A percentile compares a stretch with the other conserved stretches of the same genome.
These are phyloP conservation scores for Orestias chungarensis DNA, from an alignment of 2,797 vertebrate genomes.

Conservation along the genomic window DNA sequence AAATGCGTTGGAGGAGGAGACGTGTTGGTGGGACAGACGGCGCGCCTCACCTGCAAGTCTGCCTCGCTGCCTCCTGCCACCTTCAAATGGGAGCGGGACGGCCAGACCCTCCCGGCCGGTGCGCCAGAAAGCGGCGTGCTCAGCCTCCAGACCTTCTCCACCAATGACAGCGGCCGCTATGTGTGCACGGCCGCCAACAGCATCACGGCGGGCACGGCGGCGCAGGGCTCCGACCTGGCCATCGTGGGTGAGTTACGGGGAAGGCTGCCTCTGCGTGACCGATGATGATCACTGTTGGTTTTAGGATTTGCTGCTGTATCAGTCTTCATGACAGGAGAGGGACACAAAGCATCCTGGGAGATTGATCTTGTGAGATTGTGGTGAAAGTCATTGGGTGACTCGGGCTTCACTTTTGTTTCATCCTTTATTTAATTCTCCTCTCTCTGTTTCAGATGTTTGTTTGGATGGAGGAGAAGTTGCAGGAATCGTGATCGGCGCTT, in stretches of 20 bases:
- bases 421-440: conserved; percentile 29
- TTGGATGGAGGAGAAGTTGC: conserved; percentile 82
- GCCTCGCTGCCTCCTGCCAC: conserved; percentile 76
- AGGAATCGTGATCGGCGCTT: conserved; percentile 84
- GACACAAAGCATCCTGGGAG: conserved; percentile 52
- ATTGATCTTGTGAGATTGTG: conserved; percentile 69
- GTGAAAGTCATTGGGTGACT: conserved; percentile 70
- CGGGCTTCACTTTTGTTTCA: conserved; percentile 29
- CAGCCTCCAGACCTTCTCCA: conserved; percentile 74
- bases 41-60: conserved; percentile 74
- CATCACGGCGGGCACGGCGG: conserved; percentile 61
- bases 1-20: conserved; percentile 76
- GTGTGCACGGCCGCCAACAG: conserved; percentile 73
- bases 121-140: conserved; percentile 69
- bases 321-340: conserved; percentile 66
- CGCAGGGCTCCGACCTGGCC: conserved; percentile 63
- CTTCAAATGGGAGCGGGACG: conserved; percentile 74
- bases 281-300: conserved; percentile 63
- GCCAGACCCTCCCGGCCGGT: conserved; percentile 55
- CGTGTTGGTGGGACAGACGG: conserved; percentile 69
- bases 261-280: conserved; percentile 47
- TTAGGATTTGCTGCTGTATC: conserved; percentile 53
- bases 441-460: conserved; percentile 72
- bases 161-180: conserved; percentile 70
- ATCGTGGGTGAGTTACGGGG: conserved; percentile 78